Percentiles rank a stretch among this genome's conserved stretches.
Evolutionary conservation across 2,797 vertebrate genomes (phyloP).

Genomic region (Babyrousa celebensis): DNA sequence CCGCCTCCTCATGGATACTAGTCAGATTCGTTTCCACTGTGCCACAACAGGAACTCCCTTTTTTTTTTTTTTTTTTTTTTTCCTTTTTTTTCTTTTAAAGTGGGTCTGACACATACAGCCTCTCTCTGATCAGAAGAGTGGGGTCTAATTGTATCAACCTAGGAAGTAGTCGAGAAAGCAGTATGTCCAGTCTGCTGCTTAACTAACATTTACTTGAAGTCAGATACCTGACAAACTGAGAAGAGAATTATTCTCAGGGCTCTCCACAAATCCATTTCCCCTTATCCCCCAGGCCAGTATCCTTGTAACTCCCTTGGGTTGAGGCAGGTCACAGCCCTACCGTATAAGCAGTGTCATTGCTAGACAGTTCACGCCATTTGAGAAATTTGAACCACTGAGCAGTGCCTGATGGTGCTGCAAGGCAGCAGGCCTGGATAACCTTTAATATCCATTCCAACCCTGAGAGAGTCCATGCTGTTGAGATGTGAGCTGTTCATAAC

Average conservation of each 20-base stretch:
- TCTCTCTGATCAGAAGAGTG: background rate
- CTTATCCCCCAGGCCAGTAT: background rate
- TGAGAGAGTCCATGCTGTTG: background rate
- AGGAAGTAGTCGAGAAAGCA: background rate
- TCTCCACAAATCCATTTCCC: background rate
- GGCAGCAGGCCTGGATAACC: background rate
- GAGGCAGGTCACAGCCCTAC: background rate
- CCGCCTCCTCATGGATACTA: too few relatives aligned
- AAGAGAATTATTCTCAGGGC: background rate
- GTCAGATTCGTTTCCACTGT: too few relatives aligned
- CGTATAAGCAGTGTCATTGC: background rate
- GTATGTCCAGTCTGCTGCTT: background rate
- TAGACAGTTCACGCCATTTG: background rate
- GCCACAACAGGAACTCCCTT: too few relatives aligned
- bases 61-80: too few relatives aligned
- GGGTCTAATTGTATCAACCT: fast-evolving
- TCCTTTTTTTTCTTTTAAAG: background rate
- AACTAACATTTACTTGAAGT: background rate
- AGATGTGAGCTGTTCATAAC: background rate
- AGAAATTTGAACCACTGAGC: background rate
- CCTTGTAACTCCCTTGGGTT: background rate
- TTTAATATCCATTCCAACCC: background rate
- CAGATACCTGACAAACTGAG: background rate
- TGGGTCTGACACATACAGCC: background rate
- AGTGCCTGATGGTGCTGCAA: background rate